Base-by-base conservation (phyloP, 2,113 vertebrate genomes). In the Puffinus mauretanicus region DNA sequence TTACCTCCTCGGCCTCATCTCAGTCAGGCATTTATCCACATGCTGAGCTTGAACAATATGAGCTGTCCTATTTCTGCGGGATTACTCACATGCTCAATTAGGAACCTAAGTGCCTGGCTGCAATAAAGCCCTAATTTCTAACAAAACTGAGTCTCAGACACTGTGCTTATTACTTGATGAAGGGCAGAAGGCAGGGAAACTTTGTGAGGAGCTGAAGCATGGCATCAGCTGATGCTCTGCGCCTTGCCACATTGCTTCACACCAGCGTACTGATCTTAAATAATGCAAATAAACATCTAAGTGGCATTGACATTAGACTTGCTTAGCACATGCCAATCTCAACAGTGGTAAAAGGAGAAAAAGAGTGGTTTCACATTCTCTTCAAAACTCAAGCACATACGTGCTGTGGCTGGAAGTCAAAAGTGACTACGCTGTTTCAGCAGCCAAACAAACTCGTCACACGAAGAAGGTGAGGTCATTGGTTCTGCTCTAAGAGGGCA, bases 81-180 rank as follows among this genome's bases (percentile, higher is more conserved):
- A 93, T 93, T 94, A 90, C 90, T 94, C 93, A 88, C 82, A 90
- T 42, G 87, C 75, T 92, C 92, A 92, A 94, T 96, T 96, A 94
- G 93, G 77, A 97, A 95, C 77, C 86, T 89, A 96, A 95, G 82
- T 71, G 75, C 82, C 64, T 61, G 54, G 66, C 67, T 77, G 82
- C 95, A 95, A 90, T 55, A 93, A 95, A 78, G 85, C 89, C 82
- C 93, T 92, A 62, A 82, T 96, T 94, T 96, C 79, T 73, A 57
- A 71, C 82, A 86, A 85, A 92, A 95, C 34, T 21, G 66, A 87
- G 66, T 82, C 75, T 90, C 34, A 47, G 84, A 93, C 78, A 85
- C 88, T 90, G 78, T 61, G 70, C 46, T 73, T 82, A 62, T 91
- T 93, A 93, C 95, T 70, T 94, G 58, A 58, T 70, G 75, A 79